Conservation (phyloP, 64 coral and sea anemone genomes). For the Montipora efflorescens region DNA sequence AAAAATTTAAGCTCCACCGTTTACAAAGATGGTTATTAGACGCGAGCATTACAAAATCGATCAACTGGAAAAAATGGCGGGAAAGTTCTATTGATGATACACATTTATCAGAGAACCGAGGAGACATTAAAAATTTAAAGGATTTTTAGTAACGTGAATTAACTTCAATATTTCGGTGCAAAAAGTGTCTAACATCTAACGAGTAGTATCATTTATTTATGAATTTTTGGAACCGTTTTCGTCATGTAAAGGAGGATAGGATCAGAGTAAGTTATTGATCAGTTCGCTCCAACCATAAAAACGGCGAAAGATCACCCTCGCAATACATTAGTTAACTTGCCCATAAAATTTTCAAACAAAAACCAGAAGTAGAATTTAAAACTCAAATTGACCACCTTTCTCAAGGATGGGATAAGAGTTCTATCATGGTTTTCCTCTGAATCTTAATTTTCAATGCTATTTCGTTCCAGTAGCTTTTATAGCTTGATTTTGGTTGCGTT, state of each 20-base stretch:
- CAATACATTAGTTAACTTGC: not conserved
- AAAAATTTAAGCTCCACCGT: too few relatives aligned
- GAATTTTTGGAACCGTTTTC: conserved; percentile 4
- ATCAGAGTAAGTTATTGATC: too few relatives aligned
- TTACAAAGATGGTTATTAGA: too few relatives aligned
- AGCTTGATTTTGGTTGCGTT: too few relatives aligned
- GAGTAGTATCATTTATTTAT: conserved; percentile 18
- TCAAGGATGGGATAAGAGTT: too few relatives aligned
- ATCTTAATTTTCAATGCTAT: too few relatives aligned
- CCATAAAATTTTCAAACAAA: not conserved
- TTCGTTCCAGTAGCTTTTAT: too few relatives aligned
- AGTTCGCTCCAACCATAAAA: not conserved
- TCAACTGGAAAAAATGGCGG: not conserved
- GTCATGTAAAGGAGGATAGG: not conserved
- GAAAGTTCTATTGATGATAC: not conserved
- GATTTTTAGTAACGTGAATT: conserved; percentile 26
- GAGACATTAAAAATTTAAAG: not conserved
- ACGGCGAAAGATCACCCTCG: not conserved
- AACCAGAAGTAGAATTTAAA: not conserved
- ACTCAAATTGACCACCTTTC: not conserved
- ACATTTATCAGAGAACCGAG: not conserved
- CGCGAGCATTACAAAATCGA: not conserved
- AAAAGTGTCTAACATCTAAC: conserved; percentile 20
- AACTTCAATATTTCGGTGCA: not conserved
- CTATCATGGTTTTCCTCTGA: too few relatives aligned